Evolutionary conservation across 2,797 vertebrate species (phyloP).

Genomic region (Bradypus variegatus): DNA sequence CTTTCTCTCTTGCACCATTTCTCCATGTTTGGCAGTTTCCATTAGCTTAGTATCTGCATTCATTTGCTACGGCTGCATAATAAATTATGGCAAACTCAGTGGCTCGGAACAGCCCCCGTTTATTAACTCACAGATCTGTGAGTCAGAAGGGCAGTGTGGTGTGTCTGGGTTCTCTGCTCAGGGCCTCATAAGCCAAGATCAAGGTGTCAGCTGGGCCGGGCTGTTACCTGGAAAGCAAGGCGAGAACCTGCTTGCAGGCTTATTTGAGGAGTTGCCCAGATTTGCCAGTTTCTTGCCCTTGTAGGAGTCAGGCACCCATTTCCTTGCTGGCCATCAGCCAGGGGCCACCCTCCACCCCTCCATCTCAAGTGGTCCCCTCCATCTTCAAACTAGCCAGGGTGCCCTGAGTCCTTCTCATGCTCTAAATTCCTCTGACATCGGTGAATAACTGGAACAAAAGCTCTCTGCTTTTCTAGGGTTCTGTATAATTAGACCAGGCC

Average conservation of each 20-base stretch:
- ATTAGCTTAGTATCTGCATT: neutral
- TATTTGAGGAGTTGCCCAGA: neutral
- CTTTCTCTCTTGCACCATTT: accelerated
- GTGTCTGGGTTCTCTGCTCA: neutral
- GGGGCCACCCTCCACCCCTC: no score
- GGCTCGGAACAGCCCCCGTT: no score
- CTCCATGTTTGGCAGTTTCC: accelerated
- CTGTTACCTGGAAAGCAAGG: neutral
- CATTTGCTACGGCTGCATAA: neutral
- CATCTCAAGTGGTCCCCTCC: no score
- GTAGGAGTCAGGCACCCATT: neutral
- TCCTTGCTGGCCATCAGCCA: neutral
- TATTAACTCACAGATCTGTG: no score
- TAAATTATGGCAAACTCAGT: no score
- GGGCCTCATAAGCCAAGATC: neutral
- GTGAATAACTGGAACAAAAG: no score
- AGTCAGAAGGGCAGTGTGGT: neutral
- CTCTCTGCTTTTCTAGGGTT: no score
- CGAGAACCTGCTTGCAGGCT: neutral
- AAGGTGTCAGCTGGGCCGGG: neutral
- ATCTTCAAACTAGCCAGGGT: no score
- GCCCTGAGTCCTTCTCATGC: no score
- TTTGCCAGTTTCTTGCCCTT: neutral
- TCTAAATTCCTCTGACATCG: no score
- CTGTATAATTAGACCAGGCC: no score